These are phyloP conservation scores for Andrena bucephala DNA, from an alignment of 2,888 invertebrate species.

Conservation along the genomic window DNA sequence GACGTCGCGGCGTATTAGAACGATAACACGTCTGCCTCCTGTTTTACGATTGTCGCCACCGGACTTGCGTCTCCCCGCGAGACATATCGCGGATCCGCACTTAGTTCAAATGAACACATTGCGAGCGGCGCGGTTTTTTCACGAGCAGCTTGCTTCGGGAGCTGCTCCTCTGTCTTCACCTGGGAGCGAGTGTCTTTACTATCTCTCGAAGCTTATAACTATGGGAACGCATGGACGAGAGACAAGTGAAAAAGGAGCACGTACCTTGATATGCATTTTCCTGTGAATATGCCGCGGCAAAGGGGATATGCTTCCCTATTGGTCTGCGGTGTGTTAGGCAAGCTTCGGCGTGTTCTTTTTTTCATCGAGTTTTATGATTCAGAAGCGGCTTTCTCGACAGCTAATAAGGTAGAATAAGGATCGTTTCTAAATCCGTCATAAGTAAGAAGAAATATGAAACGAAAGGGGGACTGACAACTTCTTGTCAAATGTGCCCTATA, in stretches of 20 bases:
- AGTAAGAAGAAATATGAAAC: neutral
- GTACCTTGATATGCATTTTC: too few species aligned
- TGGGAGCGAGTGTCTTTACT: too few species aligned
- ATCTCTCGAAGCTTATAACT: too few species aligned
- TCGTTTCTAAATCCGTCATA: neutral
- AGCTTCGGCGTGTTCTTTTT: too few species aligned
- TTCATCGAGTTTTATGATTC: too few species aligned
- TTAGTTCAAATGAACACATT: neutral
- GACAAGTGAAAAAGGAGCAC: neutral
- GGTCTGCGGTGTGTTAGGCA: too few species aligned
- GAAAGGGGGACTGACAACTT: neutral
- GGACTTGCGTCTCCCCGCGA: constrained; percentile 11
- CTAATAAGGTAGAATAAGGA: neutral
- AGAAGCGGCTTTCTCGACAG: too few species aligned
- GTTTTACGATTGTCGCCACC: constrained; percentile 9
- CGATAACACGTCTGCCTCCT: constrained; percentile 22
- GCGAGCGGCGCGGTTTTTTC: neutral
- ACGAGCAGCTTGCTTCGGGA: neutral
- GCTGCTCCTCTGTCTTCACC: too few species aligned
- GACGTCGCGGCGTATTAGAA: constrained; percentile 28
- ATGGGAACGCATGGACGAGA: too few species aligned
- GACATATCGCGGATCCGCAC: neutral
- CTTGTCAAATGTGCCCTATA: neutral
- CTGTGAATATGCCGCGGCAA: neutral
- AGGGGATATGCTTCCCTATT: neutral